phyloP scores from a whole-genome alignment of 35 echinoderm and acorn worm species.

The Heliocidaris tuberculata region DNA sequence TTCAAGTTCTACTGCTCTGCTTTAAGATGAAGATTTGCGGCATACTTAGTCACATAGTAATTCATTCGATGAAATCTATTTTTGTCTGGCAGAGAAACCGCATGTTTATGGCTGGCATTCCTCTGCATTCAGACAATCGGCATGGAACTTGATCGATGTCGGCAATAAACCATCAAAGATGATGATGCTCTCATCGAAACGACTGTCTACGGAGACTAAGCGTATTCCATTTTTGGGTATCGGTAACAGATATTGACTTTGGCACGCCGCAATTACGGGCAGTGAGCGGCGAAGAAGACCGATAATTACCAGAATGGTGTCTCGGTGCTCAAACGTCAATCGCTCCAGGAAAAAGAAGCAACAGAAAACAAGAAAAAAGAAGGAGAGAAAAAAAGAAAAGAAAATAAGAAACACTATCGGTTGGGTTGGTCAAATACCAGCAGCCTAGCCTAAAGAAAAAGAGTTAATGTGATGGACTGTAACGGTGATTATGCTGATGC shows the following conservation, averaged over 20 bases:
- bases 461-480: background rate
- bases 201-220: background rate
- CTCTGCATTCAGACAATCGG: background rate
- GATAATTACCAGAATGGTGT: slow-evolving; percentile 34
- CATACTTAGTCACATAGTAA: background rate
- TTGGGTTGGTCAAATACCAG: background rate
- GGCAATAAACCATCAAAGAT: background rate
- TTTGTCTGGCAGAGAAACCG: background rate
- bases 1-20: too few species aligned
- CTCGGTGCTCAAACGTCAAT: background rate
- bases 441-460: background rate
- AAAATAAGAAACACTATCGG: background rate
- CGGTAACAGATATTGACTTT: slow-evolving; percentile 45
- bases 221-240: background rate
- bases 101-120: background rate
- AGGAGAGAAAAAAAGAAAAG: background rate
- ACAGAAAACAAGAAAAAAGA: background rate
- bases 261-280: slow-evolving; percentile 44
- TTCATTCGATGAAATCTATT: background rate
- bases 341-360: background rate
- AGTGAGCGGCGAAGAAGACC: slow-evolving; percentile 33
- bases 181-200: background rate
- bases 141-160: background rate
- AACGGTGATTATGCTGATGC: too few species aligned
- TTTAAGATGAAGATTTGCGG: background rate